phyloP scores from a whole-genome alignment of 2,797 vertebrate genomes.

The Nothura maculosa region DNA sequence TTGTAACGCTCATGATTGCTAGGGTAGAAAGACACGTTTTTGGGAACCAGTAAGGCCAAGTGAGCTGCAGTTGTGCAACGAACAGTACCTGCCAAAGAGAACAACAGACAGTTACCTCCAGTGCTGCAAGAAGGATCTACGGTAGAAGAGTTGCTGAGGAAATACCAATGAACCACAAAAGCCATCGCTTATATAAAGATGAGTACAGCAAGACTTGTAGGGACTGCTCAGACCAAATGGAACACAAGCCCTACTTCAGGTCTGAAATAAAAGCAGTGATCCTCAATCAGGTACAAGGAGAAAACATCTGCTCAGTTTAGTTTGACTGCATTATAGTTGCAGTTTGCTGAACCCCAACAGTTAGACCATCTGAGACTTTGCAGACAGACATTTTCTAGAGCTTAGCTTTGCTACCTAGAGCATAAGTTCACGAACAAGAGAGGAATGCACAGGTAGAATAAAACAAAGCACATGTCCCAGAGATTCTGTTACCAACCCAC shows the following conservation, averaged over 20 bases:
- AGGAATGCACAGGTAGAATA: background rate
- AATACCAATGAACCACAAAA: background rate
- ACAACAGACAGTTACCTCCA: constrained; percentile 6
- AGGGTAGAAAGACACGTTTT: constrained; percentile 97
- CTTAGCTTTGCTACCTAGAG: background rate
- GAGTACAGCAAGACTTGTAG: background rate
- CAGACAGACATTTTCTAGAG: background rate
- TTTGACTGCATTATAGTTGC: background rate
- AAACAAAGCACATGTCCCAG: background rate
- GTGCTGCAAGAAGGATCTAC: background rate
- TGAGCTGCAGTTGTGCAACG: constrained; percentile 97
- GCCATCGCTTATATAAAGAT: background rate
- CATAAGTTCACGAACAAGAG: background rate
- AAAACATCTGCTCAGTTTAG: background rate
- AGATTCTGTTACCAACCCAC: background rate
- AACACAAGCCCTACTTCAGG: background rate
- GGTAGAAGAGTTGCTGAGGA: background rate
- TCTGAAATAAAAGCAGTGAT: background rate
- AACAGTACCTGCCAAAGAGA: constrained; percentile 88
- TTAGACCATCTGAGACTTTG: too few relatives aligned
- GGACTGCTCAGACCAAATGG: background rate
- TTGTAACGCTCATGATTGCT: constrained; percentile 97
- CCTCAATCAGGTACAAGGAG: background rate
- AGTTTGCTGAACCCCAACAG: too few relatives aligned
- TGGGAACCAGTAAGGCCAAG: constrained; percentile 95